A percentile compares a stretch with the other conserved stretches of the same genome.
Evolutionary conservation across 2,797 vertebrate genomes (phyloP).

Genomic region (Anabas testudineus): DNA sequence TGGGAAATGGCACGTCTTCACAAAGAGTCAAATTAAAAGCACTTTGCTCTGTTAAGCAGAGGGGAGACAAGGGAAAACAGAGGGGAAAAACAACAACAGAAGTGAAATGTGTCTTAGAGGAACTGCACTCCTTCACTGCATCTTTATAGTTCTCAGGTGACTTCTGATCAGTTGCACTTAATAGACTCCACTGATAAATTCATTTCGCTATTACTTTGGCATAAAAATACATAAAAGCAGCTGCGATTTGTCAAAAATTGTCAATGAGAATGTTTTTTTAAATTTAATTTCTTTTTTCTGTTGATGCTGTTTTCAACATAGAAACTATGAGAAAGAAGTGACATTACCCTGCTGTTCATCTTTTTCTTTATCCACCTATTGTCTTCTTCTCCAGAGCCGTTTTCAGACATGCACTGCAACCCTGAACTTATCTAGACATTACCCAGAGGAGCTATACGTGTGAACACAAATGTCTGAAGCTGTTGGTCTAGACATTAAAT

Average conservation of each 20-base stretch:
- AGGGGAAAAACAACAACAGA: slow-evolving; percentile 55
- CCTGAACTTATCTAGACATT: too few species aligned
- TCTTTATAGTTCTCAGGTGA: slow-evolving; percentile 68
- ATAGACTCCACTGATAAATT: slow-evolving; percentile 50
- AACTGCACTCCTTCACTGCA: slow-evolving; percentile 47
- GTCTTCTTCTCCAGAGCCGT: background rate
- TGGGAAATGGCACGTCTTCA: slow-evolving; percentile 69
- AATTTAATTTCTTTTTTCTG: background rate
- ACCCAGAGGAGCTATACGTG: too few species aligned
- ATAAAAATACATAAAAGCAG: slow-evolving; percentile 34
- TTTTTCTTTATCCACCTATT: background rate
- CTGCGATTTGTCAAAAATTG: slow-evolving; percentile 44
- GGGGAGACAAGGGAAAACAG: slow-evolving; percentile 59
- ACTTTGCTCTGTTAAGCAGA: slow-evolving; percentile 76
- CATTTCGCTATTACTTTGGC: slow-evolving; percentile 45
- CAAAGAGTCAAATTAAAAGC: slow-evolving; percentile 77
- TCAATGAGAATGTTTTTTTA: slow-evolving; percentile 32
- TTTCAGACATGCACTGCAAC: too few species aligned
- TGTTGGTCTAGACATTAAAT: too few species aligned
- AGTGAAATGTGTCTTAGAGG: slow-evolving; percentile 59
- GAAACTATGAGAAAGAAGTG: slow-evolving; percentile 3
- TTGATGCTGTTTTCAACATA: slow-evolving; percentile 24
- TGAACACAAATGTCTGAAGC: too few species aligned
- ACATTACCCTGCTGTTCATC: background rate
- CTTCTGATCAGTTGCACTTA: slow-evolving; percentile 61